A percentile compares a stretch with the other conserved stretches of the same genome.
Conservation (phyloP, 2,797 vertebrate genomes). For the Syndactyla subalaris region DNA sequence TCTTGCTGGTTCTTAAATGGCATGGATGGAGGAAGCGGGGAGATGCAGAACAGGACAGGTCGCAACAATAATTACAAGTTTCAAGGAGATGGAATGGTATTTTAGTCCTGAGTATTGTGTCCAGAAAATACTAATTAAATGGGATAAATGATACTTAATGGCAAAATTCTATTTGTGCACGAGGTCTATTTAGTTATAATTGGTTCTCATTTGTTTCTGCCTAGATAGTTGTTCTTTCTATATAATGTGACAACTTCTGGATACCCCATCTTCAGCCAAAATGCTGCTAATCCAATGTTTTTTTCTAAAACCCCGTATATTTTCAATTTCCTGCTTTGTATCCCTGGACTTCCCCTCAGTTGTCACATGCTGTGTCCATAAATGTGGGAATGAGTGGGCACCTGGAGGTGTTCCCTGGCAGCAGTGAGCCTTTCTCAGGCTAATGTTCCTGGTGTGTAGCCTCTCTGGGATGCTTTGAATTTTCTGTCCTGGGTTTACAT, state of each 20-base stretch:
- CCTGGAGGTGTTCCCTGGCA: not conserved
- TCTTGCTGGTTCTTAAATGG: slow-evolving; percentile 75
- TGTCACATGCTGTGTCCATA: not conserved
- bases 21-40: slow-evolving; percentile 66
- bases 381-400: not conserved
- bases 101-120: slow-evolving; percentile 77
- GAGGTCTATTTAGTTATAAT: slow-evolving; percentile 75
- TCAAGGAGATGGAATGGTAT: slow-evolving; percentile 73
- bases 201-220: slow-evolving; percentile 78
- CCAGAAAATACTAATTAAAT: slow-evolving; percentile 82
- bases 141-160: slow-evolving; percentile 82
- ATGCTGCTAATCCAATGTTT: not conserved
- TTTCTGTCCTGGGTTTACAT: not conserved
- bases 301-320: not conserved
- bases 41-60: slow-evolving; percentile 63
- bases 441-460: accelerated
- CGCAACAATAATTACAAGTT: slow-evolving; percentile 79
- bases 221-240: slow-evolving; percentile 54
- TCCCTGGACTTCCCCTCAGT: not conserved
- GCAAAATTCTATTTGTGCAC: slow-evolving; percentile 75
- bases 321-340: not conserved
- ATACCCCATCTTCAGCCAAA: slow-evolving; percentile 34
- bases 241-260: slow-evolving; percentile 55
- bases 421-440: not conserved
- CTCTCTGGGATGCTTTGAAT: not conserved